Percentiles rank a stretch among this genome's conserved stretches.
Evolutionary conservation across 2,888 invertebrate genomes (phyloP).

Genomic region (Drosophila ustulata): DNA sequence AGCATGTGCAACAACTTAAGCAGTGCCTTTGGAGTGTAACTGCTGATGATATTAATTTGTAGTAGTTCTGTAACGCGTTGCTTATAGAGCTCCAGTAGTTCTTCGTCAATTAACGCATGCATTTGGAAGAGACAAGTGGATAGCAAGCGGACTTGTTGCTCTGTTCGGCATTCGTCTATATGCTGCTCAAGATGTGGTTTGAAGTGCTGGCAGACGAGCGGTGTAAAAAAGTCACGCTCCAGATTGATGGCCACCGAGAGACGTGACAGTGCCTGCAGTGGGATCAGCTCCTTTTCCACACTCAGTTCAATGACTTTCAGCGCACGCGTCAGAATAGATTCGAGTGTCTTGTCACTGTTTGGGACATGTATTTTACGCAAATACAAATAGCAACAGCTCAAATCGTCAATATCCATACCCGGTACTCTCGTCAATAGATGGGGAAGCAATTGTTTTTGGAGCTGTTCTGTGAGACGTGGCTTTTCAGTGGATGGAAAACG

Average conservation of each 20-base stretch:
- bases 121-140: constrained; percentile 86
- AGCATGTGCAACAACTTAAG: constrained; percentile 84
- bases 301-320: constrained; percentile 69
- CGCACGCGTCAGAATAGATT: constrained; percentile 79
- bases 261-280: constrained; percentile 84
- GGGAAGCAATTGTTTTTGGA: constrained; percentile 54
- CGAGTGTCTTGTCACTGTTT: constrained; percentile 78
- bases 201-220: constrained; percentile 83
- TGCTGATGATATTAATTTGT: constrained; percentile 70
- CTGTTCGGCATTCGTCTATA: constrained; percentile 79
- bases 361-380: constrained; percentile 85
- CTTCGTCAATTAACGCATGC: constrained; percentile 82
- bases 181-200: constrained; percentile 83
- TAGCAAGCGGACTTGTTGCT: constrained; percentile 85
- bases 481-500: constrained; percentile 10
- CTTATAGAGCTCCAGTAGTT: constrained; percentile 84
- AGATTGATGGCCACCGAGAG: constrained; percentile 84
- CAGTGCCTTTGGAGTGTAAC: constrained; percentile 67
- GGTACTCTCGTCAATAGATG: constrained; percentile 74
- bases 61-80: constrained; percentile 82
- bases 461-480: constrained; percentile 14
- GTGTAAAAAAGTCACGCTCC: constrained; percentile 84
- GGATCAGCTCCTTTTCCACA: constrained; percentile 62
- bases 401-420: constrained; percentile 82
- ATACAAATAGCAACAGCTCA: constrained; percentile 85